Conservation (phyloP, 2,888 invertebrate genomes). For the Exocentrus adspersus region DNA sequence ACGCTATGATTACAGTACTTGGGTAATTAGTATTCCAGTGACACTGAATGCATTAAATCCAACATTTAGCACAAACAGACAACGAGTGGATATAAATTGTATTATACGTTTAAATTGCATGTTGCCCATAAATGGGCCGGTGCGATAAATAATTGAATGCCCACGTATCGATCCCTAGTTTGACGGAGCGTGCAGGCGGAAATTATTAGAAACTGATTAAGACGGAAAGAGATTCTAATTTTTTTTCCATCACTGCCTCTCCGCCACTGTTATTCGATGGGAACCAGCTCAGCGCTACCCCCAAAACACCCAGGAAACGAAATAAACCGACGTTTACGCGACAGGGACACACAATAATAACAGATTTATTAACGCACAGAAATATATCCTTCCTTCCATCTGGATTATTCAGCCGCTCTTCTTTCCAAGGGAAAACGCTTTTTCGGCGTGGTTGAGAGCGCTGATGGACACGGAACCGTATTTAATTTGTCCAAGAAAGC, state of each 20-base stretch:
- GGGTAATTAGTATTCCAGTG: slow-evolving; percentile 5
- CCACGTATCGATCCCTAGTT: background rate
- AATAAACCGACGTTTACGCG: slow-evolving; percentile 35
- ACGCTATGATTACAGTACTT: slow-evolving; percentile 1
- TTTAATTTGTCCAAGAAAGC: slow-evolving; percentile 16
- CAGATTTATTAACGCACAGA: slow-evolving; percentile 44
- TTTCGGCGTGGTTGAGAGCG: background rate
- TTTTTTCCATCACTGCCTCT: too few species aligned
- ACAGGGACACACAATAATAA: slow-evolving; percentile 41
- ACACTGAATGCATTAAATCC: slow-evolving; percentile 2
- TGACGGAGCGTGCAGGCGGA: background rate
- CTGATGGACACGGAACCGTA: slow-evolving; percentile 3
- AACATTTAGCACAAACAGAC: slow-evolving; percentile 4
- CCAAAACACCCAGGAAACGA: slow-evolving; percentile 42
- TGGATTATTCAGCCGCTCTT: slow-evolving; percentile 29
- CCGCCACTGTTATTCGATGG: slow-evolving; percentile 5
- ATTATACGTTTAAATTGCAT: slow-evolving; percentile 9
- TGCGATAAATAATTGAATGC: background rate
- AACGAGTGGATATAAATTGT: background rate
- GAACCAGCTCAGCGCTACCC: background rate
- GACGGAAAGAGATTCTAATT: too few species aligned
- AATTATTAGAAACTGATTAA: background rate
- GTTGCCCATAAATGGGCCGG: slow-evolving; percentile 1
- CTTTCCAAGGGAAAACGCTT: background rate
- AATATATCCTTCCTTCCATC: slow-evolving; percentile 33